Percentiles rank a stretch among this genome's conserved stretches.
Evolutionary conservation across 2,797 vertebrate genomes (phyloP).

Genomic region (Thripadectes ignobilis): DNA sequence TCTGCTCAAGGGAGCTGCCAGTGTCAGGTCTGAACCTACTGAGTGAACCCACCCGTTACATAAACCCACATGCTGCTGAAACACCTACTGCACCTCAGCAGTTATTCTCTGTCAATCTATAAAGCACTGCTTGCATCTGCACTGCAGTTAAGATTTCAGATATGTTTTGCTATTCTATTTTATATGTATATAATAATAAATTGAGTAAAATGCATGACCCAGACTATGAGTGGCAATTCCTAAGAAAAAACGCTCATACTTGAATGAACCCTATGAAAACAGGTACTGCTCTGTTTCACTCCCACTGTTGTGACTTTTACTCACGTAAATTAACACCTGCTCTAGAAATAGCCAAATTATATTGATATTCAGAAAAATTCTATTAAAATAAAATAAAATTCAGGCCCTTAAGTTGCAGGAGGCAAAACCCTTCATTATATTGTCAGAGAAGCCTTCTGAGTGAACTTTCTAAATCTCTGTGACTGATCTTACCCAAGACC

Average conservation of each 20-base stretch:
- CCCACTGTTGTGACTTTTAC: neutral
- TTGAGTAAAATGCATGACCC: neutral
- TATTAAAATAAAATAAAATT: constrained; percentile 4
- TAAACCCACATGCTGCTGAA: neutral
- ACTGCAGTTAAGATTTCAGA: neutral
- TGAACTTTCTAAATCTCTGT: constrained; percentile 29
- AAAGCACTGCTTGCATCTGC: neutral
- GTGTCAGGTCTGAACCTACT: neutral
- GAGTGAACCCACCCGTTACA: neutral
- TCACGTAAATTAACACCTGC: neutral
- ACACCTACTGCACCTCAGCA: accelerated
- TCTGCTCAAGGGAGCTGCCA: neutral
- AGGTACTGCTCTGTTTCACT: neutral
- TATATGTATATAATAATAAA: neutral
- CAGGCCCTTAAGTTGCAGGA: neutral
- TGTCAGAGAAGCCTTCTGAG: constrained; percentile 3
- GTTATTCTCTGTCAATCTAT: neutral
- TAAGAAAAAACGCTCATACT: neutral
- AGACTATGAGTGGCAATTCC: neutral
- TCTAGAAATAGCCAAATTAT: neutral
- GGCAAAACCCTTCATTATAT: neutral
- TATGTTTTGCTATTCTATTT: neutral
- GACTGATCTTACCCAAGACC: constrained; percentile 22
- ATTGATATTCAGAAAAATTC: neutral
- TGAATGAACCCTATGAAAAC: neutral